phyloP scores from a whole-genome alignment of 2,888 invertebrate species.

The Metallyticus violacea region DNA sequence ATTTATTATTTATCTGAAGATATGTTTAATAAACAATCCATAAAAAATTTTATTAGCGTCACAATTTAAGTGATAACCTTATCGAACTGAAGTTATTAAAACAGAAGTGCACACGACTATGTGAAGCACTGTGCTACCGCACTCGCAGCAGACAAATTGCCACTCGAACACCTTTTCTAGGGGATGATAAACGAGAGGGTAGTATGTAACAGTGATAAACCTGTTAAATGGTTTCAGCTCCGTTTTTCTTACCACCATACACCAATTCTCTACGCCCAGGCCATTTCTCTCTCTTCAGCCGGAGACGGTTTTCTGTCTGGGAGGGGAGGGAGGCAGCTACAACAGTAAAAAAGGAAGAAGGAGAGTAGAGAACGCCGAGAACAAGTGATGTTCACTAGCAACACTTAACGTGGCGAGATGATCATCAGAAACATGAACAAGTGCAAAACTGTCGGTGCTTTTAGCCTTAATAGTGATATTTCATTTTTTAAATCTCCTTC shows the following conservation, averaged over 20 bases:
- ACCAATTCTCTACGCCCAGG: neutral
- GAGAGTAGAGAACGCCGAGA: neutral
- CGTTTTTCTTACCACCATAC: neutral
- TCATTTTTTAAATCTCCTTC: too few species aligned
- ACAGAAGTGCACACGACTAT: neutral
- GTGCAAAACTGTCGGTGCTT: neutral
- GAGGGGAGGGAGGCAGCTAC: neutral
- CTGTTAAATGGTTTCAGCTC: slow-evolving; percentile 15
- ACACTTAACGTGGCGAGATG: neutral
- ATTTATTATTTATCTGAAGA: too few species aligned
- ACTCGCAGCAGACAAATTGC: neutral
- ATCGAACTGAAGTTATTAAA: too few species aligned
- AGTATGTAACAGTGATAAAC: slow-evolving; percentile 8
- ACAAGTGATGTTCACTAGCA: neutral
- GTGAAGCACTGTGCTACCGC: neutral
- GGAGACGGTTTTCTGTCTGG: neutral
- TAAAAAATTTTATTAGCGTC: too few species aligned
- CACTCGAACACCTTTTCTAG: neutral
- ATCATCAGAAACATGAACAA: neutral
- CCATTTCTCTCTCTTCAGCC: neutral
- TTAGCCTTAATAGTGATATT: too few species aligned
- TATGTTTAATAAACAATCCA: too few species aligned
- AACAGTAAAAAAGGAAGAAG: neutral
- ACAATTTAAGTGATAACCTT: too few species aligned
- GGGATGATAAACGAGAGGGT: slow-evolving; percentile 4